Evolutionary conservation across 2,797 vertebrate species (phyloP).

Genomic region (Coregonus ussuriensis): DNA sequence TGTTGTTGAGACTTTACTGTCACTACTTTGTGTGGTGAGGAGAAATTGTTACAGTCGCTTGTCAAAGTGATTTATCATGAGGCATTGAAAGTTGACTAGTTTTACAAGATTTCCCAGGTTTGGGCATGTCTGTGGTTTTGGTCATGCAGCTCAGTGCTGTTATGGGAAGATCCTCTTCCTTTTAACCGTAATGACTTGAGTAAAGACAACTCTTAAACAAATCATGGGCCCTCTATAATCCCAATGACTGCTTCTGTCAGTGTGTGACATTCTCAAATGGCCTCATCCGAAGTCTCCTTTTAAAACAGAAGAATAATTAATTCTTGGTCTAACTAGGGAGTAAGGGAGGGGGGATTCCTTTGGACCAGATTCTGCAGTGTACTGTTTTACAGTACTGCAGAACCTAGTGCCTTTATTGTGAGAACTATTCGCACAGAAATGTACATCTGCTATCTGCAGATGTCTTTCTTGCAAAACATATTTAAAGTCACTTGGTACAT

Average conservation of each 20-base stretch:
- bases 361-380: background rate
- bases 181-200: conserved; percentile 14
- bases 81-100: background rate
- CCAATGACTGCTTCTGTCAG: conserved; percentile 1
- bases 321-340: background rate
- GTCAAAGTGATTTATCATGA: background rate
- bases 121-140: background rate
- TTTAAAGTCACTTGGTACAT: conserved; percentile 23
- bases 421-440: conserved; percentile 19
- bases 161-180: background rate
- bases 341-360: background rate
- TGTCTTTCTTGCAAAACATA: conserved; percentile 22
- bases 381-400: background rate
- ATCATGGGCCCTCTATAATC: background rate
- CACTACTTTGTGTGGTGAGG: background rate
- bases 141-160: background rate
- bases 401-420: conserved; percentile 14
- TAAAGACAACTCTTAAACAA: no score
- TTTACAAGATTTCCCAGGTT: background rate
- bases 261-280: background rate
- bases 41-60: background rate
- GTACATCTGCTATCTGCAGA: conserved; percentile 42
- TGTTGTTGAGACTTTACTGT: background rate
- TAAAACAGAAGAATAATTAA: background rate
- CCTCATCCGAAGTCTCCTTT: conserved; percentile 2